These are phyloP conservation scores for Thermophis baileyi DNA, from an alignment of 2,113 vertebrate genomes.

Conservation along the genomic window DNA sequence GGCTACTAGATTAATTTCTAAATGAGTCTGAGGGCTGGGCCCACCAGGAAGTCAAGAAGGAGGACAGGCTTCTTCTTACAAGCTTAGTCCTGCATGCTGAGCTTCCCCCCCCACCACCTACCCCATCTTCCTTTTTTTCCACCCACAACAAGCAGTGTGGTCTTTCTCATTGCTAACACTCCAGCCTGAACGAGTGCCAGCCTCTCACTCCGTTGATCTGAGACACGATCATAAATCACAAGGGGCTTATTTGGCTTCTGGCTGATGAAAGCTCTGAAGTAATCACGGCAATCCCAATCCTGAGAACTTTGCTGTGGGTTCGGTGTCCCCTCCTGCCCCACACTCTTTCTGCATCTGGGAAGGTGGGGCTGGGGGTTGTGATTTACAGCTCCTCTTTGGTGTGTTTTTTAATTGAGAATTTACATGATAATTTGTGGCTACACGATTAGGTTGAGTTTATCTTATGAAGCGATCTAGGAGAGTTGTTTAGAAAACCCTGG, in stretches of 20 bases:
- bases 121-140: background rate
- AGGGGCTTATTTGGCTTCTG: background rate
- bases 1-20: constrained; percentile 18
- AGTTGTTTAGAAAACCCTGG: constrained; percentile 68
- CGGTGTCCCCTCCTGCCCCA: background rate
- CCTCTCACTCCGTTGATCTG: background rate
- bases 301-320: constrained; percentile 31
- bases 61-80: constrained; percentile 25
- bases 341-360: constrained; percentile 22
- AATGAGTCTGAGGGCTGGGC: constrained; percentile 30
- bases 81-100: background rate
- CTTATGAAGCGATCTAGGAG: constrained; percentile 65
- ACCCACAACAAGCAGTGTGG: background rate
- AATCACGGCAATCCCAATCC: constrained; percentile 15
- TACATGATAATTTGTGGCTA: constrained; percentile 62
- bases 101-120: background rate
- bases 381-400: constrained; percentile 61
- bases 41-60: constrained; percentile 36
- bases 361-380: constrained; percentile 43
- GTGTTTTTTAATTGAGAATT: constrained; percentile 62
- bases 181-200: background rate
- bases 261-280: constrained; percentile 11
- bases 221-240: background rate
- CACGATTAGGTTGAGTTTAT: constrained; percentile 68
- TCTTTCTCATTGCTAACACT: background rate